These are phyloP conservation scores for Cranoglanis bouderius DNA, from an alignment of 2,113 vertebrate species.

Conservation along the genomic window DNA sequence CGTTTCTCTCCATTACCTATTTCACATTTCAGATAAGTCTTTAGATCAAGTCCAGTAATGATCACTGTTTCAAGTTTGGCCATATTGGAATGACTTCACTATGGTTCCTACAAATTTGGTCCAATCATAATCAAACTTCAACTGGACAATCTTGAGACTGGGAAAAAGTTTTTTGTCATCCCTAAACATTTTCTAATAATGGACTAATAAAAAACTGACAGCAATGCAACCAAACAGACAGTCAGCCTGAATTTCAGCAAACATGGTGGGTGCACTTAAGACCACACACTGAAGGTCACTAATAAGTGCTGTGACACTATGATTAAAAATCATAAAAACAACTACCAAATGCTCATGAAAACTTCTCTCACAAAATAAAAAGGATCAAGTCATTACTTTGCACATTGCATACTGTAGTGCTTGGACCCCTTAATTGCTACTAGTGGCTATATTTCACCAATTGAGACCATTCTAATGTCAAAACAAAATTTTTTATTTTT, in stretches of 20 bases:
- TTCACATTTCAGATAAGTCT: not conserved
- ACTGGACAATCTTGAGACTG: no score
- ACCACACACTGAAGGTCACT: not conserved
- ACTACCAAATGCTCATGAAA: not conserved
- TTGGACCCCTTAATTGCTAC: not conserved
- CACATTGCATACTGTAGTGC: not conserved
- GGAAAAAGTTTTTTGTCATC: no score
- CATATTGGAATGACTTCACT: not conserved
- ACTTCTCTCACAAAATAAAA: not conserved
- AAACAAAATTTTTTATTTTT: not conserved
- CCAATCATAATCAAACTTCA: no score
- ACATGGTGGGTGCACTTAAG: not conserved
- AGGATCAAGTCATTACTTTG: not conserved
- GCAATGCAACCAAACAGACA: no score
- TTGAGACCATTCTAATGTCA: not conserved
- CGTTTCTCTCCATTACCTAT: not conserved
- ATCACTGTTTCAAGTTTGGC: not conserved
- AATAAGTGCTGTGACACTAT: no score
- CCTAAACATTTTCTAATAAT: no score
- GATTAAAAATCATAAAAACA: no score
- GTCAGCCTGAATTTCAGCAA: not conserved
- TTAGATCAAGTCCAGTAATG: not conserved
- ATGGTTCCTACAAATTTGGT: not conserved
- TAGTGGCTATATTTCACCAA: not conserved
- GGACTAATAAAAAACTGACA: not conserved